These are phyloP conservation scores for Addax nasomaculatus DNA, from an alignment of 2,113 vertebrate genomes.

Conservation along the genomic window DNA sequence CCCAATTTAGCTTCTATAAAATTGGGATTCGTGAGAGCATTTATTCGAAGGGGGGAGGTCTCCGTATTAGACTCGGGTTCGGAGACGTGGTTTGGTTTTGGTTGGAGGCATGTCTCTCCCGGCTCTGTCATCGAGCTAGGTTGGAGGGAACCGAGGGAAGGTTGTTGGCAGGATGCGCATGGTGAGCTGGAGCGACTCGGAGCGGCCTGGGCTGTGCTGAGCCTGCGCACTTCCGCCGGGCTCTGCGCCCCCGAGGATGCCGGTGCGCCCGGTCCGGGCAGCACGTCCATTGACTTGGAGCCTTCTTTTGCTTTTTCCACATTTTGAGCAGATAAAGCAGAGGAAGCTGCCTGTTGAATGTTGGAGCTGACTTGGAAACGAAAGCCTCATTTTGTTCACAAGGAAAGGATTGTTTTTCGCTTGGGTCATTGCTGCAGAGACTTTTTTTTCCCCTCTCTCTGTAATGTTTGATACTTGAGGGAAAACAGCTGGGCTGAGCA, in stretches of 20 bases:
- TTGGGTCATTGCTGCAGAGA: conserved; percentile 81
- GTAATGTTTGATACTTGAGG: conserved; percentile 88
- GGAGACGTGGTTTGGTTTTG: neutral
- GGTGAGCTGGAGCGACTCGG: neutral
- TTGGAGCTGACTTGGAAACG: conserved; percentile 76
- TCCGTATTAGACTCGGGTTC: fast-evolving
- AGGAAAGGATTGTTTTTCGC: conserved; percentile 86
- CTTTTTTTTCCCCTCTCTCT: conserved; percentile 77
- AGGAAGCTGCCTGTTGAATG: conserved; percentile 80
- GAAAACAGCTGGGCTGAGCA: conserved; percentile 87
- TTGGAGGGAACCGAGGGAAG: conserved; percentile 63
- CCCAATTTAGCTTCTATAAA: neutral
- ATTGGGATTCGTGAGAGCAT: neutral
- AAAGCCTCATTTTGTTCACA: conserved; percentile 81
- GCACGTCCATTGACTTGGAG: neutral
- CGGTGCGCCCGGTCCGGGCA: neutral
- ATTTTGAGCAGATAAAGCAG: conserved; percentile 79
- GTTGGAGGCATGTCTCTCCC: neutral
- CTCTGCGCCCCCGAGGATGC: conserved; percentile 32
- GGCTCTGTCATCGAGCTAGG: neutral
- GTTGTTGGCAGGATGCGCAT: neutral
- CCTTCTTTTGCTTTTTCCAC: conserved; percentile 48
- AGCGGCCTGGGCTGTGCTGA: neutral
- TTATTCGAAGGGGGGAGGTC: neutral
- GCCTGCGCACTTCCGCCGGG: conserved; percentile 26